phyloP scores from a whole-genome alignment of 2,888 invertebrate genomes.

The Elgonia sp. region DNA sequence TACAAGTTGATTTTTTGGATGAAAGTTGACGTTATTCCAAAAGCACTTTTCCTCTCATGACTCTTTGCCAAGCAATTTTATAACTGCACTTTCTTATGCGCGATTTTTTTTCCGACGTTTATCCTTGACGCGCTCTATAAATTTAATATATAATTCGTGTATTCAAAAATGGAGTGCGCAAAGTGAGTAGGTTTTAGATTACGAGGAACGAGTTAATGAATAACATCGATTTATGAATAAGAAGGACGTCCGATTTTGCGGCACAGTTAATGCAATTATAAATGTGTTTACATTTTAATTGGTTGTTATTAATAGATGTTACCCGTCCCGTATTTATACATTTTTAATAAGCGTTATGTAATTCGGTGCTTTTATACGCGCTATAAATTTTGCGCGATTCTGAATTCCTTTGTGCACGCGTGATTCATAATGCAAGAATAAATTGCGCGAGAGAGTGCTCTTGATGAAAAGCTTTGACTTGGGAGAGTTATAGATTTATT shows the following conservation, averaged over 20 bases:
- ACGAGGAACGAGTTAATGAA: conserved; percentile 3
- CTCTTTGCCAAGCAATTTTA: conserved; percentile 25
- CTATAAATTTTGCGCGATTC: conserved; percentile 62
- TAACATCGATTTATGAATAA: conserved; percentile 11
- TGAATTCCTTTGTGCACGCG: conserved; percentile 54
- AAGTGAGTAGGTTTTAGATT: neutral
- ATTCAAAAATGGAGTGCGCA: conserved; percentile 4
- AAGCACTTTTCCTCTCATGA: conserved; percentile 34
- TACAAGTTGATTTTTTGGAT: neutral
- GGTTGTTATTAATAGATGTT: conserved; percentile 27
- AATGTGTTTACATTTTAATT: conserved; percentile 31
- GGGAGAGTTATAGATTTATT: neutral
- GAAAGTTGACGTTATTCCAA: conserved; percentile 61
- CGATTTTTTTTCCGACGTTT: conserved; percentile 25
- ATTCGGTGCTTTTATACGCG: conserved; percentile 52
- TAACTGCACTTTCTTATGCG: conserved; percentile 9
- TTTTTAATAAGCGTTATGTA: conserved; percentile 65
- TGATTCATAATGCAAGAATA: conserved; percentile 67
- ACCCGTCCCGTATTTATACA: conserved; percentile 40
- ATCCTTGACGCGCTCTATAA: conserved; percentile 56
- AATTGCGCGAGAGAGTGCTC: conserved; percentile 20
- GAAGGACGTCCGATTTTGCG: neutral
- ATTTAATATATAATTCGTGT: conserved; percentile 2
- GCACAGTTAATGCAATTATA: neutral
- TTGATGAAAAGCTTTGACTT: neutral